Base-by-base conservation (phyloP, 1,140 invertebrate genomes). In the Diorhabda elongata region DNA sequence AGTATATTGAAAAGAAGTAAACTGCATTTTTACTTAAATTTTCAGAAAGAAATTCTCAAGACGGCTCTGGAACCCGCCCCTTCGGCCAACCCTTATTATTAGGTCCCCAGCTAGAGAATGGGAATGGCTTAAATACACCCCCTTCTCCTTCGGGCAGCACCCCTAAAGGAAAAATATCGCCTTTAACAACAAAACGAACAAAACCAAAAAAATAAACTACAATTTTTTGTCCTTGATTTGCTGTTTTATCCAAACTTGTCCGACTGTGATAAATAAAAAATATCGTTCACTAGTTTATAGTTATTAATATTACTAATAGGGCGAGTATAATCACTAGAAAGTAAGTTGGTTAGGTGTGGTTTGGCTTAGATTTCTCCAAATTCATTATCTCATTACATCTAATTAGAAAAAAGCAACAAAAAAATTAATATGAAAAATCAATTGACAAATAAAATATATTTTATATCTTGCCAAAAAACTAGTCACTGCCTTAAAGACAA, bases 51-150 rank as follows among this genome's bases (percentile, higher is more conserved):
- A 77, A 76, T 73, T 79, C 80, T n/a, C 79, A 85, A 76, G 85
- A 86, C 77, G 82, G 82, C 79, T 87, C 87, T 63, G 87, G 86
- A 71, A 89, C 86, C 71, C 86, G 90, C 80, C 89, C 90, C 52
- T 92, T 91, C 78, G 90, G 90, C 75, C 89, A 91, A 76, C 90
- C 90, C 45, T 80, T 91, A 78, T 86, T 88, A 82, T 83, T 91
- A 77, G 72, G 75, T 69, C 75, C 73, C 42, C 70, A 74, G 66
- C 65, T 73, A 62, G 85, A 87, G 76, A 85, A 86, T 72, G 86
- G 84, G 77, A 85, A 86, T 69, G 73, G 75, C 77, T 61, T 79
- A 71, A 73, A 74, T 41, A 68, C 69, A 67, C 81, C 84, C 70
- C 84, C 84, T 69, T 83, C 56, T 60, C 77, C 80, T n/a, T 78